A percentile compares a stretch with the other conserved stretches of the same genome.
Evolutionary conservation across 2,888 invertebrate species (phyloP).

Genomic region (Macaria liturata): DNA sequence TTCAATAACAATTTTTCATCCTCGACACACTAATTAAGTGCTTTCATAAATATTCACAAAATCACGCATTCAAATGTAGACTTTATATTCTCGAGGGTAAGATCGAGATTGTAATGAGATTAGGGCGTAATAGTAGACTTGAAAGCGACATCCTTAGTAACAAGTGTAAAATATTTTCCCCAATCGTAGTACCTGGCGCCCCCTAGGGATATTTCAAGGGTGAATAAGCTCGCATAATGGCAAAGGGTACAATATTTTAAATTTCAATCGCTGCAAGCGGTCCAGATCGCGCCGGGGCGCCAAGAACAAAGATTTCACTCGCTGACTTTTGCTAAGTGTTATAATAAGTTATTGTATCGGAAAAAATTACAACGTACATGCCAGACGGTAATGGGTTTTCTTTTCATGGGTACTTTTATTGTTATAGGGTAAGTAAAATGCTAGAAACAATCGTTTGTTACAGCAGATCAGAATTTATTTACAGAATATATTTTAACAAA

Average conservation of each 20-base stretch:
- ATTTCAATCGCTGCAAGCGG: conserved; percentile 84
- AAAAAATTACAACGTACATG: conserved; percentile 47
- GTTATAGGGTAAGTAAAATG: too few species aligned
- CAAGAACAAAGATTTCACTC: conserved; percentile 76
- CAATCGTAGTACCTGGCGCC: conserved; percentile 81
- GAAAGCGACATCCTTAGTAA: conserved; percentile 80
- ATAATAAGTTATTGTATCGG: conserved; percentile 69
- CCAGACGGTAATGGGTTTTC: conserved; percentile 29
- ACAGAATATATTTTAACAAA: too few species aligned
- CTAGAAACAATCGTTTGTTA: too few species aligned
- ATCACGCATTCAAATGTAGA: conserved; percentile 43
- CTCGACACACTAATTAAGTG: conserved; percentile 82
- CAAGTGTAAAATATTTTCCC: conserved; percentile 84
- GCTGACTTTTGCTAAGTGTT: conserved; percentile 75
- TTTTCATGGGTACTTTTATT: neutral
- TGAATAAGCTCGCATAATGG: conserved; percentile 84
- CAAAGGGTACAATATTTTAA: conserved; percentile 84
- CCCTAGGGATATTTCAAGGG: conserved; percentile 84
- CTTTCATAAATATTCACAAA: conserved; percentile 74
- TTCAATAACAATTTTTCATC: conserved; percentile 83
- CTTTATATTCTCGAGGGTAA: conserved; percentile 45
- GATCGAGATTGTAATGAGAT: conserved; percentile 46
- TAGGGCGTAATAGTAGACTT: conserved; percentile 61
- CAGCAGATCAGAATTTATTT: too few species aligned
- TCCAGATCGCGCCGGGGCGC: conserved; percentile 67